phyloP scores from a whole-genome alignment of 30 jellyfish, hydroid and myxozoan species.

The Cassiopea andromeda region DNA sequence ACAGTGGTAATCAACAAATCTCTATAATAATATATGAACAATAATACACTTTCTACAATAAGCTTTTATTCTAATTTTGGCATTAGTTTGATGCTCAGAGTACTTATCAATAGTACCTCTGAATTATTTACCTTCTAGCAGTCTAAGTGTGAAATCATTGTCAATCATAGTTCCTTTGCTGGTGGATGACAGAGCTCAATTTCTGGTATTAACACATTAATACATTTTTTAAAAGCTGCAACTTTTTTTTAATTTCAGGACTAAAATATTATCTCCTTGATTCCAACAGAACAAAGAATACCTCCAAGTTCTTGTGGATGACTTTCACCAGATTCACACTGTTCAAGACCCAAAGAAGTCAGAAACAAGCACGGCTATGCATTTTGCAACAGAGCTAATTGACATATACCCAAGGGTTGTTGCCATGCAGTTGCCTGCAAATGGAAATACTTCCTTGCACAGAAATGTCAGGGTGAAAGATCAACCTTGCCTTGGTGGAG shows the following conservation, averaged over 20 bases:
- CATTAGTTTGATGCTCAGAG: slow-evolving; percentile 2
- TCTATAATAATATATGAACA: background rate
- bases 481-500: slow-evolving; percentile 30
- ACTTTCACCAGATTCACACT: slow-evolving; percentile 12
- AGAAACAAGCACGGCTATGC: slow-evolving; percentile 32
- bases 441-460: slow-evolving; percentile 14
- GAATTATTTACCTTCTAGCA: background rate
- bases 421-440: slow-evolving; percentile 20
- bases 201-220: background rate
- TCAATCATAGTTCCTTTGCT: background rate
- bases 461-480: slow-evolving; percentile 6
- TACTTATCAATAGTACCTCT: background rate
- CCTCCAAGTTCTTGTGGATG: slow-evolving; percentile 26
- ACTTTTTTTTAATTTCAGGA: background rate
- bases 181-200: background rate
- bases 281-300: slow-evolving; percentile 20
- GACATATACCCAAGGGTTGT: slow-evolving; percentile 21
- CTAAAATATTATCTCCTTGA: slow-evolving; percentile 3
- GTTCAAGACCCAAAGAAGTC: slow-evolving; percentile 13
- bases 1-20: slow-evolving; percentile 3
- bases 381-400: slow-evolving; percentile 19
- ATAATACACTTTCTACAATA: background rate
- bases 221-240: background rate
- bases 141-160: background rate
- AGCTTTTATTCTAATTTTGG: slow-evolving; percentile 1